Evolutionary conservation across 2,797 vertebrate genomes (phyloP).

Genomic region (Lophius americanus): DNA sequence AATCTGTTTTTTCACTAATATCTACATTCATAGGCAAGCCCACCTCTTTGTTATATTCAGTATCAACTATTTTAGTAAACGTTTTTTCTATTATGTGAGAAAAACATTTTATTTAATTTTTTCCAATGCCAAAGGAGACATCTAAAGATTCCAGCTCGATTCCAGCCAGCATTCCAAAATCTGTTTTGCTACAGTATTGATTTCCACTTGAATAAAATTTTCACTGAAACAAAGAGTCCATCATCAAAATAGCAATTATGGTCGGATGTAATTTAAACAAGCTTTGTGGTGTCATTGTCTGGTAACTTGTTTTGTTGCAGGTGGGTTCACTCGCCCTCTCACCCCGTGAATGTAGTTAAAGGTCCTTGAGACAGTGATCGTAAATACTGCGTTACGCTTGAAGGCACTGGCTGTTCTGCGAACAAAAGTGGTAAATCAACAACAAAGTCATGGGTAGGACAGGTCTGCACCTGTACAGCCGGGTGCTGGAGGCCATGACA

Average conservation of each 20-base stretch:
- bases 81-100: not conserved
- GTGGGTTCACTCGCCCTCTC: slow-evolving; percentile 12
- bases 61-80: too few relatives aligned
- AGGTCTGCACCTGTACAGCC: slow-evolving; percentile 66
- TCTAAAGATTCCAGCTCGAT: not conserved
- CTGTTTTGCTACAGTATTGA: not conserved
- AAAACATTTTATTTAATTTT: slow-evolving; percentile 2
- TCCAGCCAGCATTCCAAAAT: not conserved
- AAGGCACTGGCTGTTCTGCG: slow-evolving; percentile 38
- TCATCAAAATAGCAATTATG: not conserved
- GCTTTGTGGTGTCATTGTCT: slow-evolving; percentile 1
- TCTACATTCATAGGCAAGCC: too few relatives aligned
- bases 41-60: too few relatives aligned
- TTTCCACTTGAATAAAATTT: not conserved
- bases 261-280: not conserved
- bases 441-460: slow-evolving; percentile 57
- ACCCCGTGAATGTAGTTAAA: slow-evolving; percentile 29
- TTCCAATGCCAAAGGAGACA: not conserved
- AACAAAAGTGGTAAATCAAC: slow-evolving; percentile 68
- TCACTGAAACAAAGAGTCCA: not conserved
- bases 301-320: slow-evolving; percentile 6
- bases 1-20: too few relatives aligned
- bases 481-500: slow-evolving; percentile 55
- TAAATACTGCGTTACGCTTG: slow-evolving; percentile 54
- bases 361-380: slow-evolving; percentile 32